Evolutionary conservation across 2,113 vertebrate species (phyloP).

Genomic region (Serilophus lunatus): DNA sequence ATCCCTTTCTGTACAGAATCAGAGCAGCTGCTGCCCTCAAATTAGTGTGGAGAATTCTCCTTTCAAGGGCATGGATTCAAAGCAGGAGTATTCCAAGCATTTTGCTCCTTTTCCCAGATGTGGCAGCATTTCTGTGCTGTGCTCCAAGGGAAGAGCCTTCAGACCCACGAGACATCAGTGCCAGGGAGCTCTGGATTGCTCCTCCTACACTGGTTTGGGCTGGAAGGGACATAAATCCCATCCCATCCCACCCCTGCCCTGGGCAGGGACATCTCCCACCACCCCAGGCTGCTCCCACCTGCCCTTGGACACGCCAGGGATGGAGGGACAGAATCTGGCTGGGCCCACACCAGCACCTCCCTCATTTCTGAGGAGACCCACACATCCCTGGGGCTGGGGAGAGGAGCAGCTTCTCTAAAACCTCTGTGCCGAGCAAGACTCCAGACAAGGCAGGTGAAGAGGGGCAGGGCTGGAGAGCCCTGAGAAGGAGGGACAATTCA

Average conservation of each 20-base stretch:
- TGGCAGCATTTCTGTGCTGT: background rate
- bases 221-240: background rate
- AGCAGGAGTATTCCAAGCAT: background rate
- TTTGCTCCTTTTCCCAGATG: background rate
- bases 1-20: background rate
- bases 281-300: background rate
- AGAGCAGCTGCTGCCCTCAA: background rate
- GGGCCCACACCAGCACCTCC: fast-evolving
- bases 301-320: background rate
- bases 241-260: background rate
- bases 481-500: background rate
- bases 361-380: background rate
- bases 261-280: background rate
- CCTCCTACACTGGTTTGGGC: background rate
- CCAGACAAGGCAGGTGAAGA: background rate
- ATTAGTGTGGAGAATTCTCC: background rate
- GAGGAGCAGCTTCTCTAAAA: no score
- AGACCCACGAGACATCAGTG: background rate
- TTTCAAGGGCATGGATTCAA: background rate
- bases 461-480: background rate
- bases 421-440: fast-evolving
- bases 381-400: no score
- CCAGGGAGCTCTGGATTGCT: background rate
- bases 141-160: fast-evolving
- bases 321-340: background rate